Evolutionary conservation across 2,113 vertebrate species (phyloP).

Genomic region (Nothocercus nigrocapillus): DNA sequence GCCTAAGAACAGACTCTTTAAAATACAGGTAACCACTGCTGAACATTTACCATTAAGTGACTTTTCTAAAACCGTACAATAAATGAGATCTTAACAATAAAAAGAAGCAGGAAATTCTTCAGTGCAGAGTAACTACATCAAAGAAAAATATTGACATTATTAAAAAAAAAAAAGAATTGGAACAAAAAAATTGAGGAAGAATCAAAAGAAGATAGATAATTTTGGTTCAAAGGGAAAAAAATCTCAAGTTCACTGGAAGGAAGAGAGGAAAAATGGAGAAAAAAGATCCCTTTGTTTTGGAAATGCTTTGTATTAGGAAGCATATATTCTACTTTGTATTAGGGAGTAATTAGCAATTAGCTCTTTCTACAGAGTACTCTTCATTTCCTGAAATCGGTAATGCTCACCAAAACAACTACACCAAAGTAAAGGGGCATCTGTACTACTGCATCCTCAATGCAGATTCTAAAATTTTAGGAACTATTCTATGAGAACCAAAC

Average conservation of each 20-base stretch:
- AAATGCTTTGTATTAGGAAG: neutral
- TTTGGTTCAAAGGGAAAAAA: neutral
- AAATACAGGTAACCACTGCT: neutral
- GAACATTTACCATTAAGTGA: neutral
- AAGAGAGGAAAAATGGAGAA: neutral
- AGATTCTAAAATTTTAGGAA: neutral
- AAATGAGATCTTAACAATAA: neutral
- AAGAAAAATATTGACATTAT: rapidly evolving
- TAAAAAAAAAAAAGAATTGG: neutral
- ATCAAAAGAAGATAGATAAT: neutral
- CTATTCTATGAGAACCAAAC: neutral
- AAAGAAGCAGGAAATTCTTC: neutral
- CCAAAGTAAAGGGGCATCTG: neutral
- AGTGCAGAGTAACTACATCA: neutral
- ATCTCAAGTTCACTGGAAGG: neutral
- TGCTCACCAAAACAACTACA: neutral
- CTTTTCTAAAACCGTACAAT: neutral
- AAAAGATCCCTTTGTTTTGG: neutral
- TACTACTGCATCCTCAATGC: neutral
- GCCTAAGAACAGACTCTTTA: neutral
- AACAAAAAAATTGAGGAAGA: neutral
- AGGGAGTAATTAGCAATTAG: neutral
- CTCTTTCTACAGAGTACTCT: neutral
- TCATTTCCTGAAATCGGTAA: neutral
- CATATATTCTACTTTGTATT: neutral